Percentiles rank a stretch among this genome's conserved stretches.
Evolutionary conservation across 2,113 vertebrate species (phyloP).

Genomic region (Alexandromys fortis): DNA sequence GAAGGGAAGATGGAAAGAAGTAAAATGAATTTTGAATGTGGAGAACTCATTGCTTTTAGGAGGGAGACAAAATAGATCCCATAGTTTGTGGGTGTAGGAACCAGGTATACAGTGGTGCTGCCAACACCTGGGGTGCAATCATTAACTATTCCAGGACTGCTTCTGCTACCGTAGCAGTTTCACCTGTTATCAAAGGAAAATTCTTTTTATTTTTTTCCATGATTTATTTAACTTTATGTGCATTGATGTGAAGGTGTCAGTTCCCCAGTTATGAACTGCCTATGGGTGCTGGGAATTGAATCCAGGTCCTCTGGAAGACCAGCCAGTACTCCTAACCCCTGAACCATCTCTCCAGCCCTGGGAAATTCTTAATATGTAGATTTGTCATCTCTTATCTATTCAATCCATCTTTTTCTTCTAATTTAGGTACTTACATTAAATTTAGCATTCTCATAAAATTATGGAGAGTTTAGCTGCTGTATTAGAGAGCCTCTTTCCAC

Average conservation of each 20-base stretch:
- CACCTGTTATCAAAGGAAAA: background rate
- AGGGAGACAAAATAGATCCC: background rate
- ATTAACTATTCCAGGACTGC: background rate
- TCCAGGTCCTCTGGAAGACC: too few relatives aligned
- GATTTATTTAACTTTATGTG: too few relatives aligned
- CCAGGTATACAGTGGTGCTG: background rate
- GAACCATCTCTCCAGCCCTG: too few relatives aligned
- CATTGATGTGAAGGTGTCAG: too few relatives aligned
- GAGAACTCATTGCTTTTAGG: background rate
- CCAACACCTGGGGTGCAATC: background rate
- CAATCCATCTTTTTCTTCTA: slow-evolving; percentile 37
- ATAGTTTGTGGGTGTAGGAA: background rate
- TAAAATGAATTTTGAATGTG: background rate
- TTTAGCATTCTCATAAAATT: background rate
- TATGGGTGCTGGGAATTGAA: too few relatives aligned
- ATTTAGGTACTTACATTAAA: background rate
- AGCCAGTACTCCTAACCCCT: too few relatives aligned
- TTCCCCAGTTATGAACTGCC: too few relatives aligned
- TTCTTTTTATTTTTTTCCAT: background rate
- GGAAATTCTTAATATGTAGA: background rate
- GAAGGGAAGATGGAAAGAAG: background rate
- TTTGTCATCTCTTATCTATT: background rate
- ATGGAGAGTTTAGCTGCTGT: background rate
- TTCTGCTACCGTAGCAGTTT: background rate
- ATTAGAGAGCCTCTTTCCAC: background rate